Evolutionary conservation across 2,888 invertebrate species (phyloP).

Genomic region (Ennomos quercinarius): DNA sequence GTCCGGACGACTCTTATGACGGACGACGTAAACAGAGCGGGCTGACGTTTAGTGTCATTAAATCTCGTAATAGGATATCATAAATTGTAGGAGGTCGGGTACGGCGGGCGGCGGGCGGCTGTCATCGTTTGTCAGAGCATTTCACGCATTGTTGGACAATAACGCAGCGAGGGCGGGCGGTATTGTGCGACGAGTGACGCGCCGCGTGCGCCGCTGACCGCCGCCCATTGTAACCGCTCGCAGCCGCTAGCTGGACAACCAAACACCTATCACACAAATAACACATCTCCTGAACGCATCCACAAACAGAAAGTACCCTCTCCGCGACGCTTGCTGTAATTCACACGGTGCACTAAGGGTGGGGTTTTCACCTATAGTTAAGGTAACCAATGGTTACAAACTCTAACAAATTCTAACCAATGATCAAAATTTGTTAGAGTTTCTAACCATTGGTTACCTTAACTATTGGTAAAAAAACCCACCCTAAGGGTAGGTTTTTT

Average conservation of each 20-base stretch:
- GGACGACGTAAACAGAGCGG: constrained; percentile 67
- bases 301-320: constrained; percentile 5
- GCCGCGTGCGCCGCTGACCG: constrained; percentile 40
- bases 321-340: constrained; percentile 49
- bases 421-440: no score
- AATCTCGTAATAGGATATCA: constrained; percentile 85
- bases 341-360: constrained; percentile 59
- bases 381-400: no score
- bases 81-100: constrained; percentile 82
- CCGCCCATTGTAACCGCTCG: constrained; percentile 31
- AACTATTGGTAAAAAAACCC: no score
- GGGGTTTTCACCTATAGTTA: no score
- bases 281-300: constrained; percentile 23
- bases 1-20: constrained; percentile 58
- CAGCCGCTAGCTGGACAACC: no score
- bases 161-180: constrained; percentile 73
- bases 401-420: no score
- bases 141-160: constrained; percentile 85
- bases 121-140: constrained; percentile 86
- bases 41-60: constrained; percentile 82
- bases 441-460: no score
- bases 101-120: constrained; percentile 75
- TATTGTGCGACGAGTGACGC: constrained; percentile 49
- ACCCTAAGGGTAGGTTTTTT: no score
- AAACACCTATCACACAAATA: constrained; percentile 37